Conservation (phyloP, 2,113 vertebrate genomes). For the Cavia aperea region DNA sequence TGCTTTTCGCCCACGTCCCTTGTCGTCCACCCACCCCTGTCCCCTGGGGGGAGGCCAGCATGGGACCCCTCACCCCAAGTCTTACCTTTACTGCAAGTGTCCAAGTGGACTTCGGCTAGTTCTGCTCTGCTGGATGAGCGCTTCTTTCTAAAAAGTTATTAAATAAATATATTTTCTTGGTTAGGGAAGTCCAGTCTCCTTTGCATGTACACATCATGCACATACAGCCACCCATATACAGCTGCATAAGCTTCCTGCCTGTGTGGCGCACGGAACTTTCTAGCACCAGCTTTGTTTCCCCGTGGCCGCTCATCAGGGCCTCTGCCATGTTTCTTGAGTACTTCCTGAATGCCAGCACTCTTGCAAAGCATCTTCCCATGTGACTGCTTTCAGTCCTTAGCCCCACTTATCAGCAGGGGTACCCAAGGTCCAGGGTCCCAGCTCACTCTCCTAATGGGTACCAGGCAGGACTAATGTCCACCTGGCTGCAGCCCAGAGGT, state of each 20-base stretch:
- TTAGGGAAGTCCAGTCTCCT: fast-evolving
- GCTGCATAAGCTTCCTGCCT: fast-evolving
- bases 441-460: fast-evolving
- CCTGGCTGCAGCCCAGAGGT: fast-evolving
- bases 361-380: fast-evolving
- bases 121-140: fast-evolving
- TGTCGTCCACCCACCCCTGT: fast-evolving
- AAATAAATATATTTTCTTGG: neutral
- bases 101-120: neutral
- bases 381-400: neutral
- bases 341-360: neutral
- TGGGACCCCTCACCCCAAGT: neutral
- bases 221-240: fast-evolving
- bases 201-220: fast-evolving
- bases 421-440: fast-evolving
- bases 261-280: fast-evolving
- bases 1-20: fast-evolving
- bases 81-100: constrained; percentile 33
- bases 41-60: neutral
- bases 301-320: neutral
- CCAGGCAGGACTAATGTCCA: fast-evolving
- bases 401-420: neutral
- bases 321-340: fast-evolving
- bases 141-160: constrained; percentile 35
- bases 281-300: fast-evolving